These are phyloP conservation scores for Alosa sapidissima DNA, from an alignment of 2,797 vertebrate genomes.

Conservation along the genomic window DNA sequence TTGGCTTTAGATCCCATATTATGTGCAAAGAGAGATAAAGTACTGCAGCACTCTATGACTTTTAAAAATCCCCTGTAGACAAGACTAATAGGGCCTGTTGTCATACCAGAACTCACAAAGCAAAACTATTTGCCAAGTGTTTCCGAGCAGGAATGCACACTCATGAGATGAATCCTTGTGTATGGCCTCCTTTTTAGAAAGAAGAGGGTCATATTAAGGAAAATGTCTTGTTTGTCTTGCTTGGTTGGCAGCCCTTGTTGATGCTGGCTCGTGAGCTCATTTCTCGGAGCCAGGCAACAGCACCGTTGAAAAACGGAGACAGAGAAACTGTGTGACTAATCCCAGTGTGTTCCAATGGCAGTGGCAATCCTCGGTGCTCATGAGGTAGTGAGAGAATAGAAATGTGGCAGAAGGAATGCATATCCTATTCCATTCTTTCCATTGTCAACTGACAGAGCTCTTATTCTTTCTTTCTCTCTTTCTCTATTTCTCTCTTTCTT, in stretches of 20 bases:
- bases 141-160: constrained; percentile 35
- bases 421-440: constrained; percentile 58
- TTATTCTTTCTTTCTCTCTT: constrained; percentile 30
- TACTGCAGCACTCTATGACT: neutral
- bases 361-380: neutral
- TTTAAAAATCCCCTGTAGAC: constrained; percentile 22
- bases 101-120: constrained; percentile 37
- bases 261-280: neutral
- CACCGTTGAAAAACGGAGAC: neutral
- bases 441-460: neutral
- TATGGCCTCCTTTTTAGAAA: constrained; percentile 16
- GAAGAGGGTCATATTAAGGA: constrained; percentile 27
- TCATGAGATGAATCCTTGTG: constrained; percentile 23
- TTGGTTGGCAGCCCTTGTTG: constrained; percentile 36
- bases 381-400: neutral
- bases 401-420: constrained; percentile 61
- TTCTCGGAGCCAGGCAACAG: neutral
- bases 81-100: constrained; percentile 29
- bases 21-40: neutral
- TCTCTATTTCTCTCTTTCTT: no score
- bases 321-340: neutral
- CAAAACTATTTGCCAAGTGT: constrained; percentile 31
- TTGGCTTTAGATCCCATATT: neutral
- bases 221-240: constrained; percentile 14
- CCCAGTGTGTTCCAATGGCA: neutral